Percentiles rank a stretch among this genome's conserved stretches.
These are phyloP conservation scores for Machaerirhynchus nigripectus DNA, from an alignment of 2,113 vertebrate genomes.

Conservation along the genomic window DNA sequence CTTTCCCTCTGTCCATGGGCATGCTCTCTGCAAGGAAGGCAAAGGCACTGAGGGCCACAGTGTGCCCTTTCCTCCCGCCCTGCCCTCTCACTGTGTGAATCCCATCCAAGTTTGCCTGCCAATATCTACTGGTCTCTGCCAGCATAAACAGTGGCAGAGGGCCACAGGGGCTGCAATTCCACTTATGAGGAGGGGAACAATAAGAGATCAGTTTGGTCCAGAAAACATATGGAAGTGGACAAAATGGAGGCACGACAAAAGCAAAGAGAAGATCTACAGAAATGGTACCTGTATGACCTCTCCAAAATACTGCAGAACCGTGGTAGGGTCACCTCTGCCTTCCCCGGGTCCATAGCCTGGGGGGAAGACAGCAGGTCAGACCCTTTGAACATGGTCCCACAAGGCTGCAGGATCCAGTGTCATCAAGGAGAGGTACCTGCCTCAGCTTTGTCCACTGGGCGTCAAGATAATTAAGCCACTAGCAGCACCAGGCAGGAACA, in stretches of 20 bases:
- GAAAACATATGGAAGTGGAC: not conserved
- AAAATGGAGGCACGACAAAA: not conserved
- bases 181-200: constrained; percentile 16
- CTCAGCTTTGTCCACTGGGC: not conserved
- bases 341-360: not conserved
- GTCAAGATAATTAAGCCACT: not conserved
- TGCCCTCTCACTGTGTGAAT: constrained; percentile 23
- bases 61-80: constrained; percentile 38
- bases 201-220: constrained; percentile 9
- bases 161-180: constrained; percentile 38
- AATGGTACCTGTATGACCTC: not conserved
- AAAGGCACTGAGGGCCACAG: not conserved
- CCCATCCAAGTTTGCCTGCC: constrained; percentile 40
- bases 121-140: constrained; percentile 40
- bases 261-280: not conserved
- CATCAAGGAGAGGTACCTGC: not conserved
- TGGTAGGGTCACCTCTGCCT: not conserved
- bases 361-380: not conserved
- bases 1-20: not conserved
- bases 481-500: not conserved
- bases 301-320: not conserved
- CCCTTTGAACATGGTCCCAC: not conserved
- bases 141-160: constrained; percentile 51
- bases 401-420: not conserved
- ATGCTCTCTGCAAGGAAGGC: not conserved